phyloP scores from a whole-genome alignment of 2,888 invertebrate species.

The Volucella inanis region DNA sequence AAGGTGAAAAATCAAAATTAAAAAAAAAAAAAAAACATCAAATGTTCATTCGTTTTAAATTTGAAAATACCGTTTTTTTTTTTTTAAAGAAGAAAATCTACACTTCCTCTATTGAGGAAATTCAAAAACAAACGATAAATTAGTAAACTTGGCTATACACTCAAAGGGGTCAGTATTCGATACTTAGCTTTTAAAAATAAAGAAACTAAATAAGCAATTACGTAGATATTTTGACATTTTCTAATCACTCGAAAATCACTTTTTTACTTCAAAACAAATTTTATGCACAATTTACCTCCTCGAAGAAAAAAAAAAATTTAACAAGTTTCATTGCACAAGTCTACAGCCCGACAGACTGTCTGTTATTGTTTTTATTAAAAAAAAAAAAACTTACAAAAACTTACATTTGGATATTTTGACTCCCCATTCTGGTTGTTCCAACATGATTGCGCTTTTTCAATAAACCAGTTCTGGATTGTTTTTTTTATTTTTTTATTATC shows the following conservation, averaged over 20 bases:
- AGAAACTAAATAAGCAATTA: neutral
- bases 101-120: too few species aligned
- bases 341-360: too few species aligned
- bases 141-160: too few species aligned
- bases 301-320: neutral
- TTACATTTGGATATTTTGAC: constrained; percentile 81
- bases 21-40: too few species aligned
- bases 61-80: too few species aligned
- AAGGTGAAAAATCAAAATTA: too few species aligned
- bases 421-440: constrained; percentile 81
- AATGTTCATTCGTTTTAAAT: too few species aligned
- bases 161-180: too few species aligned
- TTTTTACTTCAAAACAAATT: neutral
- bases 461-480: constrained; percentile 15
- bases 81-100: too few species aligned
- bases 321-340: neutral
- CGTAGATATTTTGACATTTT: neutral
- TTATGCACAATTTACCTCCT: constrained; percentile 12
- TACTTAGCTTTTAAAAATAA: neutral
- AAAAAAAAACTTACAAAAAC: constrained; percentile 72
- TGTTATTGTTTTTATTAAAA: neutral
- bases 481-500: neutral
- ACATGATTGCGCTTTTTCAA: constrained; percentile 77
- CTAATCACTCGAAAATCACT: constrained; percentile 22
- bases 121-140: too few species aligned